phyloP scores from a whole-genome alignment of 2,113 vertebrate genomes.

The Urocynchramus pylzowi region DNA sequence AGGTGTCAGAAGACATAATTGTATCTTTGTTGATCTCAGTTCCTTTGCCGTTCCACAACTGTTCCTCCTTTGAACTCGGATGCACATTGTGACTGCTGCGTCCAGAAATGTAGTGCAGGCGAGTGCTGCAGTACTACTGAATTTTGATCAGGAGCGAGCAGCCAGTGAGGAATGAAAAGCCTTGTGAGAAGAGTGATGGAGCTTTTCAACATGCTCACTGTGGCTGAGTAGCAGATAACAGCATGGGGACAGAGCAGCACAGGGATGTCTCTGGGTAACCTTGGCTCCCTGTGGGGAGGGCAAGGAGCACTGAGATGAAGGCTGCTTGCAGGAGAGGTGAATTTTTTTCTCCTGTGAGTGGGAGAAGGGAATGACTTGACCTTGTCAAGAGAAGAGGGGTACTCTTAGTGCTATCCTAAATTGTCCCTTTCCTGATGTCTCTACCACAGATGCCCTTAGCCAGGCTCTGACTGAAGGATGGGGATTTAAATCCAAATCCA shows the following conservation, averaged over 20 bases:
- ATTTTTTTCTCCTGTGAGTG: neutral
- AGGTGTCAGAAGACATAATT: neutral
- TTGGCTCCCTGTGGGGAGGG: neutral
- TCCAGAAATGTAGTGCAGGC: neutral
- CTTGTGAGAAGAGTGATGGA: neutral
- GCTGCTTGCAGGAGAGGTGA: neutral
- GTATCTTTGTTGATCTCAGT: neutral
- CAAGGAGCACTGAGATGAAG: neutral
- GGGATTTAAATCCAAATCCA: neutral
- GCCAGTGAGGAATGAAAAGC: neutral
- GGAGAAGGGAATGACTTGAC: neutral
- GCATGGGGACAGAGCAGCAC: rapidly evolving
- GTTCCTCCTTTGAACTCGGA: neutral
- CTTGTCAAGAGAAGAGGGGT: neutral
- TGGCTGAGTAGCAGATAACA: neutral
- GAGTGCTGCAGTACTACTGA: neutral
- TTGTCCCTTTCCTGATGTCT: neutral
- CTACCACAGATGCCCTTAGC: neutral
- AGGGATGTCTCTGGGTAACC: neutral
- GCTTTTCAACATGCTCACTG: neutral
- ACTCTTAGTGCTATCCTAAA: neutral
- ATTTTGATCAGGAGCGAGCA: conserved; percentile 21
- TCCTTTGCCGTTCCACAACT: neutral
- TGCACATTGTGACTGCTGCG: neutral
- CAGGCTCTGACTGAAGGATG: neutral